These are phyloP conservation scores for Ceratina australensis DNA, from an alignment of 1,140 invertebrate species.

Conservation along the genomic window DNA sequence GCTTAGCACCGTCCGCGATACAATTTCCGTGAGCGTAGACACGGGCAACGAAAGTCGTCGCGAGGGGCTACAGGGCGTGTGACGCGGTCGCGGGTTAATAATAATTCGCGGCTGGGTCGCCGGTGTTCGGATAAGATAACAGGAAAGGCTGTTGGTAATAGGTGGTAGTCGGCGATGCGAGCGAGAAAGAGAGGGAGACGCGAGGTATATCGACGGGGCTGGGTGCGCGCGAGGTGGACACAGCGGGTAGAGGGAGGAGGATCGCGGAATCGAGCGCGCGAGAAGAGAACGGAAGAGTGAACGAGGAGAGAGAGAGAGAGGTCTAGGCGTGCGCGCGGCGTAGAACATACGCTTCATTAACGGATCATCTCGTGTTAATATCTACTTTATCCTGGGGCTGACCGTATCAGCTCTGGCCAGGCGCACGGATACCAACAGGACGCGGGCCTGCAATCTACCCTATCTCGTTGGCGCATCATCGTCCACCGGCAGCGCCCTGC, in stretches of 20 bases:
- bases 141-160: slow-evolving; percentile 79
- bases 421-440: slow-evolving; percentile 63
- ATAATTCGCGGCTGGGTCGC: slow-evolving; percentile 74
- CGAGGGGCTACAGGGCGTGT: slow-evolving; percentile 38
- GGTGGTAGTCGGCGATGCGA: slow-evolving; percentile 60
- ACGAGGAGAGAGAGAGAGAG: slow-evolving; percentile 15
- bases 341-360: slow-evolving; percentile 81
- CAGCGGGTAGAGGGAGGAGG: slow-evolving; percentile 13
- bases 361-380: slow-evolving; percentile 81
- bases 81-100: slow-evolving; percentile 70
- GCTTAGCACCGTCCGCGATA: not conserved
- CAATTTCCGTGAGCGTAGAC: slow-evolving; percentile 9
- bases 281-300: slow-evolving; percentile 20
- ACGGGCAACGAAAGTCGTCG: slow-evolving; percentile 15
- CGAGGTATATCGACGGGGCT: not conserved
- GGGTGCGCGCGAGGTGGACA: not conserved
- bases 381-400: slow-evolving; percentile 79
- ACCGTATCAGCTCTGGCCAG: slow-evolving; percentile 75
- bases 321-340: slow-evolving; percentile 62
- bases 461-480: slow-evolving; percentile 69
- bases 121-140: slow-evolving; percentile 80
- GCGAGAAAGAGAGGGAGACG: slow-evolving; percentile 8
- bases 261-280: slow-evolving; percentile 19
- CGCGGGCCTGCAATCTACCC: slow-evolving; percentile 66
- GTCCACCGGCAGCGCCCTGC: slow-evolving; percentile 36